Evolutionary conservation across 2,888 invertebrate genomes (phyloP), one percentile per base, ranked within the genome.

Genomic region (Calephelis perditalis): DNA sequence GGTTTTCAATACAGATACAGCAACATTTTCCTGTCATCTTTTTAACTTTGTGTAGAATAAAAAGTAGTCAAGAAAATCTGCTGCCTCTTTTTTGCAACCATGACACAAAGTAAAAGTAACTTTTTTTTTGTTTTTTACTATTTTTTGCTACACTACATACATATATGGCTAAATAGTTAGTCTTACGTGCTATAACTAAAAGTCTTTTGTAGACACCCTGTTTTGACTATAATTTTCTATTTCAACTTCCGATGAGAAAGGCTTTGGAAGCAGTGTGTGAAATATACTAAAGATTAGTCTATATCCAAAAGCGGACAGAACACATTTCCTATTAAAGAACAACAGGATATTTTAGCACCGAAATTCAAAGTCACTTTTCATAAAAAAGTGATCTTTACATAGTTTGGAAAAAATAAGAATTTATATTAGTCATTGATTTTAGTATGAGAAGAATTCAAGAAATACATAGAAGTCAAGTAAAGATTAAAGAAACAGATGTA

Each of bases 351-450:
- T 47, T 62, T n/a, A 62, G 62, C 62, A 62, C 58, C 62, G 43
- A 58, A 56, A 55, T 35, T 37, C 10, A 11, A 59, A 11, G 15
- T 46, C 59, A 55, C 46, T 56, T 46, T 45, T 43, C 49, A 10
- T 36, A 46, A 35, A 58, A 58, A 46, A 55, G 54, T 6, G 55
- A 52, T 26, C 8, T 35, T 10, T 59, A 58, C 58, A 62, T 26
- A 61, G 63, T 64, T 67, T 65, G 67, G 64, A 65, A 67, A 63
- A 64, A 66, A 64, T 56, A 59, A 58, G 45, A 46, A 46, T 62
- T 26, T 40, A 49, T 47, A 55, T 49, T 49, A 52, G 59, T 58
- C 35, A 57, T 65, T 65, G 64, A 68, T 59, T 60, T 47, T 63
- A 40, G 58, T 57, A 60, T 57, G 37, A 58, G 60, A 57, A 59